Evolutionary conservation across 2,113 vertebrate species (phyloP).

Genomic region (Ovibos moschatus): DNA sequence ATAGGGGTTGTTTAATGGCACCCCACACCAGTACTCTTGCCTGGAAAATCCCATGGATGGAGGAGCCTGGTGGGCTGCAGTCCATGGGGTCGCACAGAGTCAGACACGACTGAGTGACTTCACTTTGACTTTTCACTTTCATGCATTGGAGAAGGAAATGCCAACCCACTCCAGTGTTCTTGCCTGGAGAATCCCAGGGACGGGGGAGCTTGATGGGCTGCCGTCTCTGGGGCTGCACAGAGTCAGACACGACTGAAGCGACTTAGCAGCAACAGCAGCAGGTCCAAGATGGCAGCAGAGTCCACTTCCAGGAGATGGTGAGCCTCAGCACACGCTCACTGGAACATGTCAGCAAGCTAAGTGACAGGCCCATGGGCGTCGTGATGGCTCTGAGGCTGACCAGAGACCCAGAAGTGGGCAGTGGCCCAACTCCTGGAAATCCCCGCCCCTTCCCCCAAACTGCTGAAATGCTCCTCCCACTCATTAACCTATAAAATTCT

Average conservation of each 20-base stretch:
- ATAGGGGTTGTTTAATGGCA: not conserved
- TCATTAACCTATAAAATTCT: not conserved
- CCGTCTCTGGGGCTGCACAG: no score
- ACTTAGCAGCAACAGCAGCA: not conserved
- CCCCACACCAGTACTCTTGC: no score
- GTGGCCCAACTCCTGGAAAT: not conserved
- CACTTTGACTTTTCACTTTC: no score
- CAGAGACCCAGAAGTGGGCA: not conserved
- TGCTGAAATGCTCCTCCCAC: not conserved
- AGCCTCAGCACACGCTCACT: not conserved
- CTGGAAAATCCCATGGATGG: no score
- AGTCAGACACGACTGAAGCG: no score
- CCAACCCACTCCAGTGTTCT: no score
- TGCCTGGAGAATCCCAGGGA: no score
- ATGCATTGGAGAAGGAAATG: no score
- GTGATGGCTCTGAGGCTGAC: not conserved
- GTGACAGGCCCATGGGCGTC: not conserved
- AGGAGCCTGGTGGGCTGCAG: no score
- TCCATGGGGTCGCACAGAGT: no score
- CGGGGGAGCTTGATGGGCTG: no score
- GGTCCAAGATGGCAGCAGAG: not conserved
- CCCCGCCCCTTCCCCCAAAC: not conserved
- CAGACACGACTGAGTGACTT: no score
- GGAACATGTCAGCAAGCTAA: not conserved
- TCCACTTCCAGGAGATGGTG: not conserved